Conservation (phyloP, 2,797 vertebrate species). For the Artibeus jamaicensis region DNA sequence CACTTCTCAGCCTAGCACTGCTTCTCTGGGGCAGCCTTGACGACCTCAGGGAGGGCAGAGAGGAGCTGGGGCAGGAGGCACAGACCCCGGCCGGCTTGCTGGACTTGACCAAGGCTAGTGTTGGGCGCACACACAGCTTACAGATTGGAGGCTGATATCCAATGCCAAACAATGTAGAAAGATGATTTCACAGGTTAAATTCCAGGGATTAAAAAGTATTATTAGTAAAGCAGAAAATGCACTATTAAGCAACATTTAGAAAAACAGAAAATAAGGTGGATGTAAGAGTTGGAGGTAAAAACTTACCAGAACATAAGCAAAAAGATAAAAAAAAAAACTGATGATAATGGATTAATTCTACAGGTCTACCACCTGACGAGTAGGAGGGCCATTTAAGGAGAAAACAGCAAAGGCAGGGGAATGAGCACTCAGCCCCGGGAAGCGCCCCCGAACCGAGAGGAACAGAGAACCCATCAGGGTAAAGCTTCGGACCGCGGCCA, state of each 20-base stretch:
- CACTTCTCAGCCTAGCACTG: not conserved
- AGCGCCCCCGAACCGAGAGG: not conserved
- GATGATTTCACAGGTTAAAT: not conserved
- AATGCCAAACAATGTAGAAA: not conserved
- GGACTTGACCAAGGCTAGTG: too few species aligned
- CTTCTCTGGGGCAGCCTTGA: too few species aligned
- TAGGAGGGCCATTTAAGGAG: not conserved
- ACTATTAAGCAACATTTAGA: not conserved
- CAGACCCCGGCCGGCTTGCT: too few species aligned
- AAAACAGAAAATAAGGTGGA: not conserved
- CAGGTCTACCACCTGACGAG: not conserved
- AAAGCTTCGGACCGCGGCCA: too few species aligned
- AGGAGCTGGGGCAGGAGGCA: not conserved
- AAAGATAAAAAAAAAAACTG: not conserved
- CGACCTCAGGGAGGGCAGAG: too few species aligned
- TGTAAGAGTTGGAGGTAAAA: not conserved
- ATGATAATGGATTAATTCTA: not conserved
- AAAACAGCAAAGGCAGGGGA: not conserved
- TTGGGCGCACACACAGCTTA: not conserved
- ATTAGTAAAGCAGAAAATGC: not conserved
- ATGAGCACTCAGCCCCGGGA: not conserved
- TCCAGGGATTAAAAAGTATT: not conserved
- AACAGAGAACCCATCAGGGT: rapidly evolving
- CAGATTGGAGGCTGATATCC: not conserved
- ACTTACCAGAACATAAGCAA: not conserved